A percentile compares a stretch with the other conserved stretches of the same genome.
These are phyloP conservation scores for Phasia obesa DNA, from an alignment of 2,888 invertebrate species.

Conservation along the genomic window DNA sequence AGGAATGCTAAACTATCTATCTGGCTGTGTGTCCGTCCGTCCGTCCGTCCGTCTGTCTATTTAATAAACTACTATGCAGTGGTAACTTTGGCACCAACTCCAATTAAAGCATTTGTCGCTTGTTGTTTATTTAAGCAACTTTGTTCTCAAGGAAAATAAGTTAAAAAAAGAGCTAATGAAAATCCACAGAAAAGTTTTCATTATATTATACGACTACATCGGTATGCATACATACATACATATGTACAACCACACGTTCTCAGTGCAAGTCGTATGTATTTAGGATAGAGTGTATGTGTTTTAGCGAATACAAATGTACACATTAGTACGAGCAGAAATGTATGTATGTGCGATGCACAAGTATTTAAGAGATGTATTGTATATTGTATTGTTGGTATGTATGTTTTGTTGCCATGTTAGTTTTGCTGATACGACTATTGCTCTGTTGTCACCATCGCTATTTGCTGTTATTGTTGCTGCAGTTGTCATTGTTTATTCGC, in stretches of 20 bases:
- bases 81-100: slow-evolving; percentile 71
- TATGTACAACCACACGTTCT: background rate
- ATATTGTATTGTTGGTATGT: slow-evolving; percentile 39
- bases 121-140: slow-evolving; percentile 65
- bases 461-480: slow-evolving; percentile 23
- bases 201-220: no score
- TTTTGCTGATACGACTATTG: slow-evolving; percentile 38
- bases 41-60: background rate
- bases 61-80: slow-evolving; percentile 23
- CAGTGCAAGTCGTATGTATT: background rate
- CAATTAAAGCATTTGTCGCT: slow-evolving; percentile 74
- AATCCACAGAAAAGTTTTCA: slow-evolving; percentile 58
- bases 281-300: slow-evolving; percentile 8
- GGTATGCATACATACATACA: slow-evolving; percentile 9
- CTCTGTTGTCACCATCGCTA: slow-evolving; percentile 33
- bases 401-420: slow-evolving; percentile 40
- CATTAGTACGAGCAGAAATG: background rate
- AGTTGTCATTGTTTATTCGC: slow-evolving; percentile 71
- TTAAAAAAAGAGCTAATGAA: slow-evolving; percentile 43
- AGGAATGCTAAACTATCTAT: slow-evolving; percentile 32
- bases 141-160: slow-evolving; percentile 48
- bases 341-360: slow-evolving; percentile 1
- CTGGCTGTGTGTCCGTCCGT: background rate
- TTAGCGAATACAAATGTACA: slow-evolving; percentile 14
- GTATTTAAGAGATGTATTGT: slow-evolving; percentile 42